Conservation (phyloP, 2,113 vertebrate species). For the Oceanodroma tethys region DNA sequence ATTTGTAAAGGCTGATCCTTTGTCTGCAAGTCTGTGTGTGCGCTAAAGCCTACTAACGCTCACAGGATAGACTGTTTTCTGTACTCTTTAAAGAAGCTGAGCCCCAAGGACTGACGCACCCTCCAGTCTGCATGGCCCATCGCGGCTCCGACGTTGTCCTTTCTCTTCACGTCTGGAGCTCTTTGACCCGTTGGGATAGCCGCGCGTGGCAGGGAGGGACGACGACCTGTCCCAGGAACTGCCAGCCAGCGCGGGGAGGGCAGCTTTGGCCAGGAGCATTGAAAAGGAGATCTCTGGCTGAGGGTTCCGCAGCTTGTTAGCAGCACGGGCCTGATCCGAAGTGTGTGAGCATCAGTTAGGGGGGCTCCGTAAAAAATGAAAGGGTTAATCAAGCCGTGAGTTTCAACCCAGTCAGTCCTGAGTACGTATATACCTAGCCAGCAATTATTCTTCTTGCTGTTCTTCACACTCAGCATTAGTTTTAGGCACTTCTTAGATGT, state of each 20-base stretch:
- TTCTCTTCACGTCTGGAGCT: neutral
- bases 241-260: fast-evolving
- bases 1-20: constrained; percentile 39
- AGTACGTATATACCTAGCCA: neutral
- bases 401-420: neutral
- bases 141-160: neutral
- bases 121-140: neutral
- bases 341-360: neutral
- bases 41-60: neutral
- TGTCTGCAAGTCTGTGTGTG: neutral
- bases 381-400: neutral
- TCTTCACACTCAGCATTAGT: neutral
- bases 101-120: neutral
- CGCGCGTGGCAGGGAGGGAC: fast-evolving
- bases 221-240: too few relatives aligned
- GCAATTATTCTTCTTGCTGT: neutral
- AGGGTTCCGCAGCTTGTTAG: neutral
- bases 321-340: neutral
- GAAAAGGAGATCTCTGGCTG: neutral
- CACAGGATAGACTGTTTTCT: neutral
- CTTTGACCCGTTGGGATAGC: fast-evolving
- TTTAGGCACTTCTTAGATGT: neutral
- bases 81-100: neutral
- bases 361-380: neutral
- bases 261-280: neutral